A percentile compares a stretch with the other conserved stretches of the same genome.
phyloP scores from a whole-genome alignment of 2,888 invertebrate genomes.

The Netelia fuscicornis region DNA sequence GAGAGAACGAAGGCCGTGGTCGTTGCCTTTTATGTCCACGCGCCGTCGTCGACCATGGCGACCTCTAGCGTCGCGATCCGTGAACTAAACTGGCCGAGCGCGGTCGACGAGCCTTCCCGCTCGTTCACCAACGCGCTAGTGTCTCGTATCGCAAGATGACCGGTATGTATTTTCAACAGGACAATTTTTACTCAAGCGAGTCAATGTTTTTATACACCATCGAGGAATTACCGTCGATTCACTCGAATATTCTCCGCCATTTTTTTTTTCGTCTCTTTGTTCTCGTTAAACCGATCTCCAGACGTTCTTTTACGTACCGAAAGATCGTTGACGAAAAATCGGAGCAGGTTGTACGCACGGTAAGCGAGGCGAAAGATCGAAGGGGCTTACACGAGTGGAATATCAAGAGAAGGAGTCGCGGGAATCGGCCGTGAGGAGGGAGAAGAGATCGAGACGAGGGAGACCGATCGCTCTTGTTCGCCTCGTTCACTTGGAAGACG shows the following conservation, averaged over 20 bases:
- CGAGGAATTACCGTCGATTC: too few relatives aligned
- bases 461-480: slow-evolving; percentile 2
- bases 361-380: slow-evolving; percentile 46
- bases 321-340: not conserved
- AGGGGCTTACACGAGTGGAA: slow-evolving; percentile 73
- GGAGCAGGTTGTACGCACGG: not conserved
- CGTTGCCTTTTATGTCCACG: slow-evolving; percentile 80
- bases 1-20: slow-evolving; percentile 8
- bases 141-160: too few relatives aligned
- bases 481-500: not conserved
- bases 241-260: not conserved
- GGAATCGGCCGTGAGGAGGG: not conserved
- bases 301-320: not conserved
- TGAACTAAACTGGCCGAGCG: not conserved
- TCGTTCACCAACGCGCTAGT: not conserved
- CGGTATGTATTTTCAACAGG: too few relatives aligned
- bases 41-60: slow-evolving; percentile 70
- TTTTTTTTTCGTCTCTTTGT: not conserved
- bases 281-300: not conserved
- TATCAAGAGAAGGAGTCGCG: slow-evolving; percentile 70
- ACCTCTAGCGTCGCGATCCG: slow-evolving; percentile 52
- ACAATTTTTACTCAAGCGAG: too few relatives aligned
- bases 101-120: slow-evolving; percentile 10
- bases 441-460: slow-evolving; percentile 15
- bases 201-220: too few relatives aligned